Evolutionary conservation across 2,797 vertebrate genomes (phyloP), one percentile per base, ranked within the genome.

Genomic region (Choloepus didactylus): DNA sequence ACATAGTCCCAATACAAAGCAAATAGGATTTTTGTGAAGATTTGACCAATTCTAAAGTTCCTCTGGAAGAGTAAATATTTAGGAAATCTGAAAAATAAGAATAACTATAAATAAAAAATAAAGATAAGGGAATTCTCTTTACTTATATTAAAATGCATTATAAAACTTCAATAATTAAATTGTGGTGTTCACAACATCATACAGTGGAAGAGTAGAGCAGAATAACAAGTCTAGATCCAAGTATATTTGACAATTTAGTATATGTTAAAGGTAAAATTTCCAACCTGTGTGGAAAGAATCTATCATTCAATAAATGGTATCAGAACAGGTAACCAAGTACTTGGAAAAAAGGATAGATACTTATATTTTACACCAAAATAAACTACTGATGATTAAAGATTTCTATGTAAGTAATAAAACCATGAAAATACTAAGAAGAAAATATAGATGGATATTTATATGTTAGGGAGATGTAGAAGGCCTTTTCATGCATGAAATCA

Each of bases 21-120:
- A 72, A 67, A 29, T n/a, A 23, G 4, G 60, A 38, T 31, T 93
- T 96, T 70, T 35, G 15, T 93, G 46, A 96, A 25, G 75, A 60
- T 82, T 35, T 25, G 6, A 7, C 19, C 5, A 77, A 51, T 84
- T 87, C 35, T 89, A n/a, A 93, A 64, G 16, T 87, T 94, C 29
- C 66, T 86, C 31, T 80, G 27, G 14, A 89, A 86, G n/a, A 73
- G 16, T 83, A 54, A 93, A 75, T 5, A 69, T 51, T 93, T 76
- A 87, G 21, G 54, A 62, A 90, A 89, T 80, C 10, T 54, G 29
- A 93, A 94, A 92, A 60, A 60, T 92, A 64, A 91, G 46, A 81
- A 41, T 88, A 72, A 44, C 6, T 18, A 14, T 67, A 60, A 80
- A 80, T 44, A 6, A 75, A 88, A 91, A 91, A 62, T 31, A 90